Evolutionary conservation across 1,140 invertebrate genomes (phyloP), one percentile per base, ranked within the genome.

Genomic region (Teleopsis dalmanni): DNA sequence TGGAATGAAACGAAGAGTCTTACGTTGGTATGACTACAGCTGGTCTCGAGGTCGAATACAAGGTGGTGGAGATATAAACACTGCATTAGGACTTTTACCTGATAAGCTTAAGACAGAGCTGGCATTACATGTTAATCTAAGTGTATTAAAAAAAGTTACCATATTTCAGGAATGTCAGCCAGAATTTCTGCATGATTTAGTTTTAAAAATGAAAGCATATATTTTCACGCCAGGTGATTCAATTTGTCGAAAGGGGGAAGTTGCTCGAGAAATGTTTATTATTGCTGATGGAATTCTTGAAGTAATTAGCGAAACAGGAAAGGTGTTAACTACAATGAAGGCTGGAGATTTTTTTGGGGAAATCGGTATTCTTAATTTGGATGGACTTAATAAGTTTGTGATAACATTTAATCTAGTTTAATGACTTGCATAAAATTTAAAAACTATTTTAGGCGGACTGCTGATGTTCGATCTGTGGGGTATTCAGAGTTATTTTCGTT

Each of bases 261-360:
- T 95, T 11, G 94, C 93, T 0, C 74, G 93, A 57, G 94, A 98
- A 74, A 97, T 98, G 93, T 98, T 97, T 63, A 97, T 98, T 58
- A 96, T 97, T 60, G 93, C 93, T 9, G 93, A 96, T 71, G 94
- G 94, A 7, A 93, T 96, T 55, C 76, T 97, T 21, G 93, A 98
- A 76, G 93, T 98, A 11, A 87, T 92, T 56, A 96, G 92, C 64
- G 93, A 96, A 71, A 87, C 84, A 26, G 92, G 92, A 3, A 81
- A 87, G 62, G 90, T 98, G 1, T 73, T 97, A 9, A 95, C 93
- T 1, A 92, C 91, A 37, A 96, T 98, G 92, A 90, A 93, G 64
- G 90, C 93, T 11, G 94, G 94, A 1, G 93, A 97, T 72, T 98
- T 97, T 74, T 98, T 98, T 62, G 94, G 94, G 6, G 94, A 98